phyloP scores from a whole-genome alignment of 2,113 vertebrate species.

The Passer montanus region DNA sequence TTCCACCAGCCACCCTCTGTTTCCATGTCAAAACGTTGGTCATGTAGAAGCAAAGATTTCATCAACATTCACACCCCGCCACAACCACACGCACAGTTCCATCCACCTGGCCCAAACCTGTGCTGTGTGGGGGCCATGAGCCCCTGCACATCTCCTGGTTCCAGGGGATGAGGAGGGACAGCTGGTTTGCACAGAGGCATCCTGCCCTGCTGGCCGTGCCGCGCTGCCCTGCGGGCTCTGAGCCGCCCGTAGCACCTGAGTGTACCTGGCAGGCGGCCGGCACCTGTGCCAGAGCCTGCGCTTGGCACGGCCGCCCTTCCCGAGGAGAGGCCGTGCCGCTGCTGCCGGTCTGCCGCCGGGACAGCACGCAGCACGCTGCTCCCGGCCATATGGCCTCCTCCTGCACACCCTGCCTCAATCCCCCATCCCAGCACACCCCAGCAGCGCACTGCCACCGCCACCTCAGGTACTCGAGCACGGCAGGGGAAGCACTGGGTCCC shows the following conservation, averaged over 20 bases:
- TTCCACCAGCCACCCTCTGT: neutral
- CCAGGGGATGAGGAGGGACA: neutral
- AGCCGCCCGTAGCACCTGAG: neutral
- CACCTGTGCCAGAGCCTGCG: neutral
- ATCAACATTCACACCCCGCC: rapidly evolving
- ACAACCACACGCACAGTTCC: rapidly evolving
- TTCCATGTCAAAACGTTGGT: neutral
- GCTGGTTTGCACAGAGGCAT: neutral
- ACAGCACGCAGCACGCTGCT: neutral
- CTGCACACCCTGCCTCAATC: neutral
- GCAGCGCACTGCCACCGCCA: neutral
- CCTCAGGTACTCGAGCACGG: rapidly evolving
- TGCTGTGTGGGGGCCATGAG: neutral
- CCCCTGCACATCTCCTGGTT: rapidly evolving
- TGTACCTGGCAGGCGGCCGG: neutral
- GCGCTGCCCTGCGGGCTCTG: rapidly evolving
- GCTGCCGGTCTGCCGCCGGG: slow-evolving; percentile 11
- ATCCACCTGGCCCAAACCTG: neutral
- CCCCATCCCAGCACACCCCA: neutral
- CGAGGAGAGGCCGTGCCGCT: neutral
- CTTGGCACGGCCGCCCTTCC: slow-evolving; percentile 36
- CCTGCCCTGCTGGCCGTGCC: neutral
- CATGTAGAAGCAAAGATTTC: neutral
- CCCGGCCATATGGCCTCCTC: slow-evolving; percentile 47
- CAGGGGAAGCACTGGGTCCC: neutral